Evolutionary conservation across 92 coral and sea anemone species (phyloP), one percentile per base, ranked within the genome.

Genomic region (Blastomussa wellsi): DNA sequence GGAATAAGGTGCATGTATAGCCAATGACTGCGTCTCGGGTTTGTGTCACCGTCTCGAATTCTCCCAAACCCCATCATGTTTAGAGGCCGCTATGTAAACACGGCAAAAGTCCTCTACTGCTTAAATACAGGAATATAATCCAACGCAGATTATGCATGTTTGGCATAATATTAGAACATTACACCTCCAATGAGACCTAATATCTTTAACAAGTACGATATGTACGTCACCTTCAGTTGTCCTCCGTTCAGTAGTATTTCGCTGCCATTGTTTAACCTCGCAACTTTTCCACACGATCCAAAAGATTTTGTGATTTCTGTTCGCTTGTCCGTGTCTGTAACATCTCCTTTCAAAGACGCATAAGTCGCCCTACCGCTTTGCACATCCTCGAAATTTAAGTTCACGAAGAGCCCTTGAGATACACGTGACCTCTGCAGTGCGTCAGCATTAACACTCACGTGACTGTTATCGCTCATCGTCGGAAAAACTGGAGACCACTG

Each of bases 251-350:
- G 66, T 10, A 89, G 78, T 62, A 94, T 83, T 31, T 90, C 78
- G 44, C 93, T 85, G 35, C 98, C 98, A 69, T 81, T 76, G 78
- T 85, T 83, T 29, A 94, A 15, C 72, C 79, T 82, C 17, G 93
- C 98, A 47, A 90, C 93, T 41, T 90, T 80, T n/a, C 98, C 98
- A 83, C 98, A 94, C 31, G 89, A 76, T 22, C 92, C 90, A 42
- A 74, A 83, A 48, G 84, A 84, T 77, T 81, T 88, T 28, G 84
- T 78, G 47, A 94, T 90, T 37, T 90, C 86, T 44, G 91, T 92
- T 31, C 98, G 88, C 74, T 88, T 87, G 64, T 65, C 89, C n/a
- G 87, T 76, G 57, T 53, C 90, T 19, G 82, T 90, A 37, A 72
- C 67, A 70, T 82, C 80, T 38, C 90, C 90, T 31, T 87, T 71